Base-by-base conservation (phyloP, 2,113 vertebrate genomes). In the Sarotherodon lohbergeri region DNA sequence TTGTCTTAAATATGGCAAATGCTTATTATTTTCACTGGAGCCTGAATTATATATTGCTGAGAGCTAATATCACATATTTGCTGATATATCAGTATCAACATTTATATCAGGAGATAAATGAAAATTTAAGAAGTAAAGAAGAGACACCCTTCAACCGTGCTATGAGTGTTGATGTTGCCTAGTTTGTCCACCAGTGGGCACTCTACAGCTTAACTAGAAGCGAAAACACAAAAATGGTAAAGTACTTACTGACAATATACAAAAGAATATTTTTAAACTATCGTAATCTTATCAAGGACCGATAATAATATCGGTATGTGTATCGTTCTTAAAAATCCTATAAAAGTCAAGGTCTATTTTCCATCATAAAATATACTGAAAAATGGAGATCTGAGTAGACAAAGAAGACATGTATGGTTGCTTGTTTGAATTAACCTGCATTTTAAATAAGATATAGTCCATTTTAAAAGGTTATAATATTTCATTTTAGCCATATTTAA, bases 311-410 rank as follows among this genome's bases (percentile, higher is more conserved):
- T 43, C 7, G 0, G 39, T 48, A 46, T 73, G 5, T 27, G 68
- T 48, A 48, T 5, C 9, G 0, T 10, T 76, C 68, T 46, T 73
- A 3, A 73, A 46, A 46, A 73, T 46, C 9, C 41, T 76, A 1
- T 29, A 48, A 29, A 14, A 11, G 41, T 11, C 0, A 0, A 46
- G 41, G 0, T 76, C 24, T 76, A 48, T 48, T 76, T 76, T 76
- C 24, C 4, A 1, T 11, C 24, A 29, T 76, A 27, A 76, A 76
- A 29, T 7, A 11, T 76, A 19, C 2, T 1, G 24, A 29, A 48
- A 48, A 76, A 76, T 76, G 1, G 68, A 76, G 9, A 46, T 73
- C 0, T 73, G 68, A 73, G 22, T 0, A 46, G 5, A 27, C 43
- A 16, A 46, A 46, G 2, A 73, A 73, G 3, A 48, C 41, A 29